Conservation (phyloP, 2,888 invertebrate species). For the Phasia obesa region DNA sequence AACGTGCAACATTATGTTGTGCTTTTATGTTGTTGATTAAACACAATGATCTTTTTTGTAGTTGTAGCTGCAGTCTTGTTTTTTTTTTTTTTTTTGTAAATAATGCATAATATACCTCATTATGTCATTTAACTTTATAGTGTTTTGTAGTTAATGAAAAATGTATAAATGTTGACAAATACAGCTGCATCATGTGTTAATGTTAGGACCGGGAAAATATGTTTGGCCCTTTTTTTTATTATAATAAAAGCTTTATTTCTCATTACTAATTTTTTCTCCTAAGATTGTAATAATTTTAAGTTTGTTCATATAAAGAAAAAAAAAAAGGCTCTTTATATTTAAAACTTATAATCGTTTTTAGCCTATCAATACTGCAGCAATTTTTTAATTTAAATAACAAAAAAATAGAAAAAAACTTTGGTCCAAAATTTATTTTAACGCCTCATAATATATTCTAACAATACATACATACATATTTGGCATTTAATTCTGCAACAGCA, state of each 20-base stretch:
- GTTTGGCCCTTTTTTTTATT: neutral
- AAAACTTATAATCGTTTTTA: too few relatives aligned
- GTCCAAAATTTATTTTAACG: slow-evolving; percentile 13
- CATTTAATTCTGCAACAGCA: slow-evolving; percentile 8
- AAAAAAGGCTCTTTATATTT: too few relatives aligned
- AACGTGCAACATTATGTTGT: neutral
- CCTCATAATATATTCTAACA: slow-evolving; percentile 1
- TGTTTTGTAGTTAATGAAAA: slow-evolving; percentile 73
- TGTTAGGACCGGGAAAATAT: slow-evolving; percentile 20
- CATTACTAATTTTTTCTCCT: too few relatives aligned
- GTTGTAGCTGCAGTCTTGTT: neutral
- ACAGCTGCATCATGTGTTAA: slow-evolving; percentile 57
- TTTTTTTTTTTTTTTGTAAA: slow-evolving; percentile 43
- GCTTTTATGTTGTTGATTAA: slow-evolving; percentile 25
- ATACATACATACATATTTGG: neutral
- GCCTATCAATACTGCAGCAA: too few relatives aligned
- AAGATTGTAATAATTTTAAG: too few relatives aligned
- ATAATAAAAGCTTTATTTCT: too few relatives aligned
- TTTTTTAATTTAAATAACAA: neutral
- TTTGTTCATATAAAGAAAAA: too few relatives aligned
- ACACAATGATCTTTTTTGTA: slow-evolving; percentile 10
- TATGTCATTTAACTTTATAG: slow-evolving; percentile 71
- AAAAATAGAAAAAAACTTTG: neutral
- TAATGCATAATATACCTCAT: slow-evolving; percentile 72
- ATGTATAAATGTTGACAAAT: slow-evolving; percentile 73